phyloP scores from a whole-genome alignment of 2,888 invertebrate species.

The Eupithecia insigniata region DNA sequence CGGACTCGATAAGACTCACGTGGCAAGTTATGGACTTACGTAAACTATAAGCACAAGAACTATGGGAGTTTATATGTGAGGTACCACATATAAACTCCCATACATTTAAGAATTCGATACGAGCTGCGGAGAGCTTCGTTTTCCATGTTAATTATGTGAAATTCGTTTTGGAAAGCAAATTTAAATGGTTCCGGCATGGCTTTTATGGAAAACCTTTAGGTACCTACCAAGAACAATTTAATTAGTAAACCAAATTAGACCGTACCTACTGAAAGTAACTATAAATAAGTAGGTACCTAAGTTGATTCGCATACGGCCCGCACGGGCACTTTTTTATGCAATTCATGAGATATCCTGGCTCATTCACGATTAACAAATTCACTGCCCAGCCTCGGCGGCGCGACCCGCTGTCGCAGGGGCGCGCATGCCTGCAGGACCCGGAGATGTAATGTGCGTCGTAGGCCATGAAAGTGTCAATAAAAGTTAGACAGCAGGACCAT shows the following conservation, averaged over 20 bases:
- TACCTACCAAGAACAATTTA: neutral
- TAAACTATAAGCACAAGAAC: conserved; percentile 41
- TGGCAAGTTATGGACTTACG: conserved; percentile 54
- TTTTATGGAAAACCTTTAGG: neutral
- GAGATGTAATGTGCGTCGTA: too few relatives aligned
- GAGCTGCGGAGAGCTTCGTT: conserved; percentile 19
- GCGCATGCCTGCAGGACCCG: too few relatives aligned
- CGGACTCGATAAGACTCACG: conserved; percentile 70
- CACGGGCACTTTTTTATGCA: too few relatives aligned
- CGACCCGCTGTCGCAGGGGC: too few relatives aligned
- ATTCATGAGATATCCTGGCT: too few relatives aligned
- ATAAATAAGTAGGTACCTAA: too few relatives aligned
- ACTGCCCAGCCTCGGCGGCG: too few relatives aligned
- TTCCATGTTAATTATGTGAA: conserved; percentile 21
- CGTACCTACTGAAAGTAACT: neutral
- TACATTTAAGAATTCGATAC: conserved; percentile 45
- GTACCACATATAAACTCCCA: conserved; percentile 23
- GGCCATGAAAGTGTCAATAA: too few relatives aligned
- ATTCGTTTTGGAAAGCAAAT: conserved; percentile 25
- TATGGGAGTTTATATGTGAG: conserved; percentile 9
- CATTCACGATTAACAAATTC: too few relatives aligned
- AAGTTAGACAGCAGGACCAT: too few relatives aligned
- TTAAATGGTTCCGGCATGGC: neutral
- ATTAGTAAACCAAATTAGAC: neutral
- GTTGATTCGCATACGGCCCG: too few relatives aligned